Base-by-base conservation (phyloP, 2,113 vertebrate species). In the Ovibos moschatus region DNA sequence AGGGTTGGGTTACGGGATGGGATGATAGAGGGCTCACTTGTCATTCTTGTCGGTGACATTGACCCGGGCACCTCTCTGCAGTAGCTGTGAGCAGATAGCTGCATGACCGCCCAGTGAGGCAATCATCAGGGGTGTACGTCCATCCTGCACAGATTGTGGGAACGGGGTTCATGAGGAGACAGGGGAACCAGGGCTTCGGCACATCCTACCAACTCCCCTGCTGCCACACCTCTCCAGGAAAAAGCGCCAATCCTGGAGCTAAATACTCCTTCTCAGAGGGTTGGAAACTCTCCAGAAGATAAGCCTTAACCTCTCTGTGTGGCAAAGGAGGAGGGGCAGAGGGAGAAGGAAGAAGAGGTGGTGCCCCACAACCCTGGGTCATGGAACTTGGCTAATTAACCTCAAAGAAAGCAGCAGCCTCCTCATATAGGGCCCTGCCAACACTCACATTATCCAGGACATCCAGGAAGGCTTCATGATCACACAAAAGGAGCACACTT, bases 71-170 rank as follows among this genome's bases (percentile, higher is more conserved):
- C 98, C 99, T 0, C 98, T 76, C 97, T 97, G 98, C 85, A 99
- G 98, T 23, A 99, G 98, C 76, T 99, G 98, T 15, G 98, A 98
- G 51, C 99, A 99, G 93, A 99, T 98, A 1, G 98, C 97, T 0
- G 81, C 36, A 0, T 99, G 98, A 81, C 98, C 99, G 6, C 98
- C 98, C 62, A 79, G 83, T 0, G 99, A 99, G 0, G 99, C 99
- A 1, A 99, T 97, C 99, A 99, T 99, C 97, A 99, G 95, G 0
- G 99, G 99, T 1, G 99, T 99, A 12, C 97, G 98, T 15, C 99
- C 98, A 0, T 98, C 98, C 99, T 99, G 97, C 91, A 91, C 17
- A 92, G 89, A 50, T 50, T 1, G 50, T 30, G 89, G 71, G 60
- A 27, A 83, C 40, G 3, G 12, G 40, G 27, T 28, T 82, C 7